Base-by-base conservation (phyloP, 2,797 vertebrate species). In the Aeoliscus strigatus region DNA sequence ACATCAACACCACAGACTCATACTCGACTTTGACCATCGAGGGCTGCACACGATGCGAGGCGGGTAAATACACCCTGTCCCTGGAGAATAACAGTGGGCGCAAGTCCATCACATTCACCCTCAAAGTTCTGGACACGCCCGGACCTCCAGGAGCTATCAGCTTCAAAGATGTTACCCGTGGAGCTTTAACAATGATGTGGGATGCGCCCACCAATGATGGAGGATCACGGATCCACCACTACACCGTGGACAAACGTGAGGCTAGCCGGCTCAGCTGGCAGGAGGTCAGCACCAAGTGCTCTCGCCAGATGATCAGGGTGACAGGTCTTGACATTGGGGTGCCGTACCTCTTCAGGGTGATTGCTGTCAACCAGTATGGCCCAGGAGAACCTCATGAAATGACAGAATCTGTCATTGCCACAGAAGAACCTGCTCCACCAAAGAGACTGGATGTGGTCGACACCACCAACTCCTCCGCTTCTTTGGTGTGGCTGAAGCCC, bases 261-360 rank as follows among this genome's bases (percentile, higher is more conserved):
- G 94, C 96, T 55, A 97, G 91, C 60, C 94, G 93, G 25, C 89
- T 96, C 35, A 93, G 92, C 61, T 99, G 96, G 96, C 93, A 97
- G 66, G 89, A 93, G 15, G 88, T 97, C 54, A 92, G 84, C 77
- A 81, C 74, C 64, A 98, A 91, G 83, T 92, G 91, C 46, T 88
- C 86, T 55, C 92, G 96, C 14, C 96, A 97, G 78, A 94, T 94
- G 70, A 82, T 94, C 59, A 91, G 92, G 67, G 88, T 93, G 25
- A 83, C 78, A 1, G 91, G 91, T 55, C 83, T 99, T 50, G 84
- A 88, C 53, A 86, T 94, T 68, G 94, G 94, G 0, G 59, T 94
- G 15, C 88, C 91, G 0, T 98, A 94, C 65, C 87, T 90, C 56
- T 98, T 98, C 80, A 90, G 96, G 49, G 91, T 99, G 39, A 92